These are phyloP conservation scores for Pyrocephalus nanus DNA, from an alignment of 2,797 vertebrate genomes.

Conservation along the genomic window DNA sequence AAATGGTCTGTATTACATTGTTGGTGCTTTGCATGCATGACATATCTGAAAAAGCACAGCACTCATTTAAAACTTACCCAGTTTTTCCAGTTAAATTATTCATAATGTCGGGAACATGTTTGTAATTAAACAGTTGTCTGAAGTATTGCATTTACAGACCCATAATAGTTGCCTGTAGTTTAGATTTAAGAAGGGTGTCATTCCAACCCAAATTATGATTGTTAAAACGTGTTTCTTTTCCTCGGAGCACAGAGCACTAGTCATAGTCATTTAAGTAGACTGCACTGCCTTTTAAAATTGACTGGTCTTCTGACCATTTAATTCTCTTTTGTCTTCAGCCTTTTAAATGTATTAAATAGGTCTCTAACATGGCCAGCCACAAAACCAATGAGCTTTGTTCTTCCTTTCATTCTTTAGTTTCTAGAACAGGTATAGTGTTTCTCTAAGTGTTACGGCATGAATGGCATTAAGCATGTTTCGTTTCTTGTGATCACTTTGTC, in stretches of 20 bases:
- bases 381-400: neutral
- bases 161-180: neutral
- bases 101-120: neutral
- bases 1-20: neutral
- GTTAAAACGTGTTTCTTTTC: neutral
- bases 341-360: neutral
- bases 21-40: neutral
- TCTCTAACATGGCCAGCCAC: neutral
- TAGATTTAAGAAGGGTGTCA: neutral
- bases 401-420: neutral
- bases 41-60: neutral
- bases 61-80: neutral
- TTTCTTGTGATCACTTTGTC: neutral
- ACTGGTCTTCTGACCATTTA: neutral
- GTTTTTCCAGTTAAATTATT: neutral
- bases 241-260: neutral
- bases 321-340: neutral
- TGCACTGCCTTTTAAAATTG: neutral
- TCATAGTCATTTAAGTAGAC: neutral
- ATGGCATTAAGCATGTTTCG: neutral
- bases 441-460: neutral
- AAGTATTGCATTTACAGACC: neutral
- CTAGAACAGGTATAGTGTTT: neutral
- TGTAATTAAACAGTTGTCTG: neutral
- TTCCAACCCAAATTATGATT: neutral